Evolutionary conservation across 2,113 vertebrate species (phyloP).

Genomic region (Symphodus melops): DNA sequence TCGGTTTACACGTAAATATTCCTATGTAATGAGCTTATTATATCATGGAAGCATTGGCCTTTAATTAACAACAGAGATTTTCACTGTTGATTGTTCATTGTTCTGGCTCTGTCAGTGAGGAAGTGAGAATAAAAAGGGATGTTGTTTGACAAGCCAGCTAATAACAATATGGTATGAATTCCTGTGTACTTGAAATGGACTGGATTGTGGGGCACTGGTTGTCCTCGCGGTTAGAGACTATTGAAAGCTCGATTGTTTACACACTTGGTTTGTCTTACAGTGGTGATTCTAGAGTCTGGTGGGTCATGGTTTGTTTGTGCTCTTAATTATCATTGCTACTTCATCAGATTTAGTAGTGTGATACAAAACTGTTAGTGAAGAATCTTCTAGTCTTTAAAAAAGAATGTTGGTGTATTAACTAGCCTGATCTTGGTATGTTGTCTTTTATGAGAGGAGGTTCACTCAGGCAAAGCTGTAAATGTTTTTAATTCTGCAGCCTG

Average conservation of each 20-base stretch:
- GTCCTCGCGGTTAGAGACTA: too few relatives aligned
- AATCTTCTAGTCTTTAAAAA: constrained; percentile 9
- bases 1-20: constrained; percentile 84
- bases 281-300: too few relatives aligned
- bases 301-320: not conserved
- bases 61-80: too few relatives aligned
- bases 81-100: not conserved
- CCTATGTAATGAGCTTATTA: constrained; percentile 78
- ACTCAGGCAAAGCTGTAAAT: constrained; percentile 31
- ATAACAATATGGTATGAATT: too few relatives aligned
- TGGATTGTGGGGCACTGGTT: too few relatives aligned
- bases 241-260: too few relatives aligned
- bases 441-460: constrained; percentile 34
- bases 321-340: not conserved
- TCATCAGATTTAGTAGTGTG: not conserved
- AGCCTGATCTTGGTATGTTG: constrained; percentile 20
- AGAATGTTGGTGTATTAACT: constrained; percentile 28
- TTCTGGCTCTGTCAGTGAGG: not conserved
- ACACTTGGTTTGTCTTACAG: too few relatives aligned
- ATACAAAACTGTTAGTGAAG: not conserved
- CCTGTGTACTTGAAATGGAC: too few relatives aligned
- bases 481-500: constrained; percentile 62
- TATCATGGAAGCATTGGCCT: constrained; percentile 68
- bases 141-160: not conserved
- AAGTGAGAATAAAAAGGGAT: constrained; percentile 13